Percentiles rank a stretch among this genome's conserved stretches.
These are phyloP conservation scores for Temnothorax curvispinosus DNA, from an alignment of 1,140 invertebrate genomes.

Conservation along the genomic window DNA sequence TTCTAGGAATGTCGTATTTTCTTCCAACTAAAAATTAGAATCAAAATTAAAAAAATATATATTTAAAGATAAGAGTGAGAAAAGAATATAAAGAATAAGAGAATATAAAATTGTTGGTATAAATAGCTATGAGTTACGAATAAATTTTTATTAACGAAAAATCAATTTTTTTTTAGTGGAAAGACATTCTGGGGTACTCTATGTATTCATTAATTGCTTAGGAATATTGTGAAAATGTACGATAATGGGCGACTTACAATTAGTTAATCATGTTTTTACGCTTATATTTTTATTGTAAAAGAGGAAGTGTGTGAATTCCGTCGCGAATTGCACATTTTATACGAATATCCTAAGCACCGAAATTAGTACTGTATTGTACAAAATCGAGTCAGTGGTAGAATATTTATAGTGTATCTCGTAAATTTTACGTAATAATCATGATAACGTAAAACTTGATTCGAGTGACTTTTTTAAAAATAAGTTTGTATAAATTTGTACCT, in stretches of 20 bases:
- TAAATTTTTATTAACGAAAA: neutral
- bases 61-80: neutral
- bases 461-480: constrained; percentile 37
- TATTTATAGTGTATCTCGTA: constrained; percentile 17
- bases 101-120: neutral
- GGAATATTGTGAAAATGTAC: constrained; percentile 37
- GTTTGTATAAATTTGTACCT: constrained; percentile 35
- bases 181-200: constrained; percentile 16
- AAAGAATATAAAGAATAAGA: neutral
- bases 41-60: neutral
- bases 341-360: neutral
- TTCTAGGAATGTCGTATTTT: constrained; percentile 3
- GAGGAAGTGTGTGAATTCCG: neutral
- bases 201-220: constrained; percentile 12
- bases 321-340: constrained; percentile 19
- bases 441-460: constrained; percentile 12
- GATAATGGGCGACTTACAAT: neutral
- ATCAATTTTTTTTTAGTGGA: neutral
- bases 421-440: constrained; percentile 1
- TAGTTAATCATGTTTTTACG: neutral
- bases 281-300: neutral
- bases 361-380: constrained; percentile 9
- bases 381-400: constrained; percentile 20
- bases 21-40: neutral
- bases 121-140: neutral